Evolutionary conservation across 2,113 vertebrate genomes (phyloP).

Genomic region (Oreochromis spilurus): DNA sequence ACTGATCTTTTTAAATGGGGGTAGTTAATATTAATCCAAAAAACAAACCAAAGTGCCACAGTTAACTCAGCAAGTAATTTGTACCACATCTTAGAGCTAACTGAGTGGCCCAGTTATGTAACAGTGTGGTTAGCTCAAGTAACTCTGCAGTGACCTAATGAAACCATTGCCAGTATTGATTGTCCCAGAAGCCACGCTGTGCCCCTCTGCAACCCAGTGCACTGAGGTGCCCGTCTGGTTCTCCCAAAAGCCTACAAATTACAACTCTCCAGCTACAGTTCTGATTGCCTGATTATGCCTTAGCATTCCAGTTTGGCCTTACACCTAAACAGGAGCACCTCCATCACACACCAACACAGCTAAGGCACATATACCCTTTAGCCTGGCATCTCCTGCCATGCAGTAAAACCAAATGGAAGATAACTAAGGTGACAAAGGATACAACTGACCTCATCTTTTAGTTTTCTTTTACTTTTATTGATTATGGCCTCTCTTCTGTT

Average conservation of each 20-base stretch:
- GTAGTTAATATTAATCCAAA: not conserved
- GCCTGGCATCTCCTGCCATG: not conserved
- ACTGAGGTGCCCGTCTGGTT: not conserved
- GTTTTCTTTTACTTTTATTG: conserved; percentile 3
- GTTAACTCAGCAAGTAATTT: not conserved
- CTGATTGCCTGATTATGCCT: not conserved
- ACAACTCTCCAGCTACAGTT: not conserved
- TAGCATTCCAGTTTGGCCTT: not conserved
- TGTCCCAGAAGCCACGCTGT: not conserved
- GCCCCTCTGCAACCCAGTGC: not conserved
- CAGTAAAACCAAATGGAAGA: not conserved
- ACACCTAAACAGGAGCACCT: not conserved
- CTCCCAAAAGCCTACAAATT: not conserved
- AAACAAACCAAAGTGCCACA: not conserved
- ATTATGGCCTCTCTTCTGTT: not conserved
- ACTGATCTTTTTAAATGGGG: not conserved
- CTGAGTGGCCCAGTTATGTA: not conserved
- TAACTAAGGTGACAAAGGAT: not conserved
- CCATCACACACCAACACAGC: not conserved
- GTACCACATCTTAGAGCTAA: not conserved
- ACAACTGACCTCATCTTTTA: not conserved
- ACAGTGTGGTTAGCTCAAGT: not conserved
- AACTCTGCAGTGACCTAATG: not conserved
- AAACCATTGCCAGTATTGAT: not conserved
- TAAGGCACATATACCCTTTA: not conserved